Conservation (phyloP, 2,113 vertebrate genomes). For the Pampusana beccarii region DNA sequence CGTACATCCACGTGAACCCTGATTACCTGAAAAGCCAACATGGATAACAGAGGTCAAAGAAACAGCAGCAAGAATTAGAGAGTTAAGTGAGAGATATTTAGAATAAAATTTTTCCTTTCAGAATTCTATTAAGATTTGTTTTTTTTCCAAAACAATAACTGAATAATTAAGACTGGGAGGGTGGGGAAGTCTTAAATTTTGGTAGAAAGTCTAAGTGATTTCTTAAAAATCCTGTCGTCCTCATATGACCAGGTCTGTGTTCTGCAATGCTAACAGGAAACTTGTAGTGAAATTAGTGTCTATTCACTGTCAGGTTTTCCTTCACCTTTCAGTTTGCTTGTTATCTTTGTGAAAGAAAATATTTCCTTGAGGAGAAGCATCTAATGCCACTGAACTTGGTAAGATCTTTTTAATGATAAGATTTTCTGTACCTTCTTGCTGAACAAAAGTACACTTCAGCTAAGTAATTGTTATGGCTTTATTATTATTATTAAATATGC, state of each 20-base stretch:
- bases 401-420: neutral
- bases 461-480: neutral
- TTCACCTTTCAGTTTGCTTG: neutral
- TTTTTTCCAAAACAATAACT: neutral
- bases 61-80: neutral
- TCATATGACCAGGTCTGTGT: neutral
- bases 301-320: neutral
- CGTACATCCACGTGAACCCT: too few relatives aligned
- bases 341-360: neutral
- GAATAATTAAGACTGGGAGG: neutral
- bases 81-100: neutral
- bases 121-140: neutral
- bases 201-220: neutral
- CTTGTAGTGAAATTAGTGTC: neutral
- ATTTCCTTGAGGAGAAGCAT: neutral
- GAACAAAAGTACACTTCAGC: neutral
- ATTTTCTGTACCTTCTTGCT: neutral
- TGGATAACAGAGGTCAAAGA: neutral
- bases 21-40: neutral
- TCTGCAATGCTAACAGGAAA: neutral
- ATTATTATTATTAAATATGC: neutral
- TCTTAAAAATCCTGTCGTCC: neutral
- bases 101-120: neutral
- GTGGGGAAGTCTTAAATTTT: neutral
- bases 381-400: neutral